Evolutionary conservation across 2,888 invertebrate genomes (phyloP), one percentile per base, ranked within the genome.

Genomic region (Drosophila yooni): DNA sequence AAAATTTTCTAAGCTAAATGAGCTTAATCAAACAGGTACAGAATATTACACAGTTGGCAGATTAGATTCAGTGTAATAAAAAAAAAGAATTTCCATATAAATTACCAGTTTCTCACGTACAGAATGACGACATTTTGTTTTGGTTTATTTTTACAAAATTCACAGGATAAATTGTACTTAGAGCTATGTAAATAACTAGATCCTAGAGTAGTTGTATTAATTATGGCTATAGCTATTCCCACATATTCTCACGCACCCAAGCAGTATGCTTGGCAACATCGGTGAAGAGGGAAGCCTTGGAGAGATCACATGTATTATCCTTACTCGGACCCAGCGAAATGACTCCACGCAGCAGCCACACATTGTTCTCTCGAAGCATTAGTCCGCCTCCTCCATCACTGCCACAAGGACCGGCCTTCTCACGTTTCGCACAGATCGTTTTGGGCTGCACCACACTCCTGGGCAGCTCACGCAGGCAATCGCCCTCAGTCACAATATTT

Each of bases 381-480:
- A 95, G 92, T 6, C 94, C 94, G 31, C 92, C 91, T 18, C 97
- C 97, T 18, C 95, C 97, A 87, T 95, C 96, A 3, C 92, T 92
- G 69, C 81, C 82, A 60, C 93, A 93, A 0, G 93, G 93, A 0
- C 92, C 93, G 2, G 83, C 81, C 2, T 88, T 94, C 46, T 84
- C 81, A n/a, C 84, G 80, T 68, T 90, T 89, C 13, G 93, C 92
- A 71, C 93, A 93, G 15, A 93, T 72, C 0, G 92, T 91, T 33
- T 92, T 89, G 60, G 48, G 86, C 85, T 68, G 92, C 66, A 65
- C 87, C 52, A 64, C 86, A 65, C 40, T 85, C 2, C 21, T 61
- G 13, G 72, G 76, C 60, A 94, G 92, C 40, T 94, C 94, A 62
- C 93, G 91, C 3, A 94, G 80, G 72, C 95, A 95, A 11, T 90